Percentiles rank a stretch among this genome's conserved stretches.
Evolutionary conservation across 2,888 invertebrate genomes (phyloP).

Genomic region (Theodoxus fluviatilis): DNA sequence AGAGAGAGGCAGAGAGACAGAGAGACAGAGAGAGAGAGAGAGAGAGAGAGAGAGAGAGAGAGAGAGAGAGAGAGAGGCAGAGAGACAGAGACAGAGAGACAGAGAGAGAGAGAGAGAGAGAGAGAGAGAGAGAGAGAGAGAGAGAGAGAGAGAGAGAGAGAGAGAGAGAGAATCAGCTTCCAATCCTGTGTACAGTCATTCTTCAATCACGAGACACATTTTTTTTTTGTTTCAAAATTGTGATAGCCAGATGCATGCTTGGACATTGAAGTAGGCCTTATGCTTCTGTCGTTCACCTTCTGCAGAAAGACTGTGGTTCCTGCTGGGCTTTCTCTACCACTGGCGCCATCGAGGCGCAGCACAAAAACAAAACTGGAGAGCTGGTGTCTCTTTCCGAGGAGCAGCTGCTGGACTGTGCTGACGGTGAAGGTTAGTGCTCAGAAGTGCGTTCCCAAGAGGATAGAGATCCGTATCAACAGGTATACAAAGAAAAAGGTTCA

Average conservation of each 20-base stretch:
- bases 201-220: too few relatives aligned
- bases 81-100: conserved; percentile 9
- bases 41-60: conserved; percentile 19
- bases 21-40: background rate
- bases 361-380: conserved; percentile 80
- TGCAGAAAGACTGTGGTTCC: conserved; percentile 60
- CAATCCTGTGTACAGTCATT: too few relatives aligned
- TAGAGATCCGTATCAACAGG: too few relatives aligned
- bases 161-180: background rate
- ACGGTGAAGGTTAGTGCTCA: too few relatives aligned
- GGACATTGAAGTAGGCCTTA: too few relatives aligned
- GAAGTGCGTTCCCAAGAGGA: too few relatives aligned
- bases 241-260: too few relatives aligned
- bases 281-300: too few relatives aligned
- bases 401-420: too few relatives aligned
- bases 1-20: background rate
- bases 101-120: conserved; percentile 17
- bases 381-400: conserved; percentile 88
- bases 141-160: conserved; percentile 3
- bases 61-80: conserved; percentile 16
- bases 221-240: too few relatives aligned
- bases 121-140: conserved; percentile 16
- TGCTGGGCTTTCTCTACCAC: conserved; percentile 94
- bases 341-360: conserved; percentile 94
- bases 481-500: too few relatives aligned